phyloP scores from a whole-genome alignment of 2,113 vertebrate species.

The Cygnus atratus region DNA sequence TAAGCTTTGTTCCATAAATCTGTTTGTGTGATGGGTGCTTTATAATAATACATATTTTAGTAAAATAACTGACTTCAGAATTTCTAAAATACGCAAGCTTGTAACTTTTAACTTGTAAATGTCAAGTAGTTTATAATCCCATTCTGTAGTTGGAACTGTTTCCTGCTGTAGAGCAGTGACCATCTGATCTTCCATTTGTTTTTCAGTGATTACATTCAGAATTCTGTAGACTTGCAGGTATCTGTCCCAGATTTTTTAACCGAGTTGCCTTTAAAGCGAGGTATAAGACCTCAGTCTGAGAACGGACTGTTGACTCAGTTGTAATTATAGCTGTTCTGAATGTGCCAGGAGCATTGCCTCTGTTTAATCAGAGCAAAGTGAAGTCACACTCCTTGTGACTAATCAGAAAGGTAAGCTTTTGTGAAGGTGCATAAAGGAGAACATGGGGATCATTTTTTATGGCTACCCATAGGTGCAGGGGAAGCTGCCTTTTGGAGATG shows the following conservation, averaged over 20 bases:
- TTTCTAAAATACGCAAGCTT: neutral
- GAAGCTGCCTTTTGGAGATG: neutral
- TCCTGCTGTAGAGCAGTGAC: neutral
- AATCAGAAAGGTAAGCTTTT: neutral
- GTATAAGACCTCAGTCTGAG: neutral
- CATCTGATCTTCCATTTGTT: neutral
- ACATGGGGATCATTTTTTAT: neutral
- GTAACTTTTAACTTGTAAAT: neutral
- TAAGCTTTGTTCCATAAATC: neutral
- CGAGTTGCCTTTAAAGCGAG: neutral
- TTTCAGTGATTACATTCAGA: neutral
- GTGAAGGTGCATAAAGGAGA: neutral
- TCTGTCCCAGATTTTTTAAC: neutral
- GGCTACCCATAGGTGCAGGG: neutral
- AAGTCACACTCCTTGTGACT: conserved; percentile 33
- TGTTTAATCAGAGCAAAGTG: conserved; percentile 8
- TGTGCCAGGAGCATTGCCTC: neutral
- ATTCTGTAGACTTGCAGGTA: neutral
- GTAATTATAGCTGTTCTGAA: neutral
- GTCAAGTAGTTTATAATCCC: neutral
- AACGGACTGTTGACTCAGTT: conserved; percentile 22
- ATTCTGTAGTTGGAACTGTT: neutral
- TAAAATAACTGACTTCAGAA: neutral
- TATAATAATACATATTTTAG: neutral
- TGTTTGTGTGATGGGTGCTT: neutral